These are phyloP conservation scores for Pycnomerus fuliginosus DNA, from an alignment of 2,888 invertebrate genomes.

Conservation along the genomic window DNA sequence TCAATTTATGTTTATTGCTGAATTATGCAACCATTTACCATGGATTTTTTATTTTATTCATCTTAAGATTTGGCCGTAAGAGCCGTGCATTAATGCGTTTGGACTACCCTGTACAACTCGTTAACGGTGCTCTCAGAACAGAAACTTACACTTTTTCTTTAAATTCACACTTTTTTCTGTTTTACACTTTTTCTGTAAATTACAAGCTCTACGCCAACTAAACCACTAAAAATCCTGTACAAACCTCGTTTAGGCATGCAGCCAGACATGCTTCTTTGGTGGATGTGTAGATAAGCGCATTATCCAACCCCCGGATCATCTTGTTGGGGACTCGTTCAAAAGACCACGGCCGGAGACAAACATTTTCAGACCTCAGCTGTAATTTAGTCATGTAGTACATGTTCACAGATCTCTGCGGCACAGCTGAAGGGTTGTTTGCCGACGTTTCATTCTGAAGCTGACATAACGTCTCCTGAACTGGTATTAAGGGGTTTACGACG, in stretches of 20 bases:
- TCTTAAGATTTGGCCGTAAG: too few relatives aligned
- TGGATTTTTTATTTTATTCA: too few relatives aligned
- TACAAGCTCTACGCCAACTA: too few relatives aligned
- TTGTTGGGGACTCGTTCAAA: conserved; percentile 93
- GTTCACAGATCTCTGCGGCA: conserved; percentile 81
- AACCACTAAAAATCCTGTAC: conserved; percentile 13
- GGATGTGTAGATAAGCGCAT: conserved; percentile 88
- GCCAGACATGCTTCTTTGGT: conserved; percentile 93
- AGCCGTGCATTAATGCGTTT: too few relatives aligned
- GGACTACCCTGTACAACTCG: too few relatives aligned
- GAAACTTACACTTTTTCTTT: too few relatives aligned
- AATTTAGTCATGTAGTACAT: conserved; percentile 95
- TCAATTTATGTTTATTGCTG: too few relatives aligned
- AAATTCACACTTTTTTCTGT: too few relatives aligned
- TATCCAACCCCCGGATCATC: conserved; percentile 86
- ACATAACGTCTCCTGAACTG: conserved; percentile 88
- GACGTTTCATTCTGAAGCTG: conserved; percentile 90
- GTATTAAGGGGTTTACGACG: conserved; percentile 87
- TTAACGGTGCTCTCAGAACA: too few relatives aligned
- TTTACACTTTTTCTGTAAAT: too few relatives aligned
- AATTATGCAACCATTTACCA: too few relatives aligned
- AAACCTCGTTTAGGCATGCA: conserved; percentile 87
- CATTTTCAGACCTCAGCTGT: conserved; percentile 86
- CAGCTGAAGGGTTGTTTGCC: conserved; percentile 84
- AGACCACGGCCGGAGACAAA: conserved; percentile 88